Evolutionary conservation across 2,888 invertebrate species (phyloP).

Genomic region (Drosophila helvetica): DNA sequence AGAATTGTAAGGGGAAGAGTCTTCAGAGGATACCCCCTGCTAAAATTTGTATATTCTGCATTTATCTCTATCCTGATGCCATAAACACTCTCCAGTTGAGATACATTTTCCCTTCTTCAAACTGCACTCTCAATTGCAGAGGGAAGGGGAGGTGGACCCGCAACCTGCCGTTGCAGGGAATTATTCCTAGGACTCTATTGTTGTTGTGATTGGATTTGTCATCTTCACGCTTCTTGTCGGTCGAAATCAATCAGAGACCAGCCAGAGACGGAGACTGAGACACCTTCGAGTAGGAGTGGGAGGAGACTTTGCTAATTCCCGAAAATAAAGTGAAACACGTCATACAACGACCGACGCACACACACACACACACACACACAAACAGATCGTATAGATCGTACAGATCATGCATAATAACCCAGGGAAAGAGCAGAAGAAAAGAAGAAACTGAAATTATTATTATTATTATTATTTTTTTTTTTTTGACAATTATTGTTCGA

Average conservation of each 20-base stretch:
- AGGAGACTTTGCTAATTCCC: constrained; percentile 68
- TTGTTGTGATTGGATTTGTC: constrained; percentile 50
- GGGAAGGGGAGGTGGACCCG: constrained; percentile 20
- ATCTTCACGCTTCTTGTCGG: constrained; percentile 47
- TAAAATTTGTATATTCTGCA: too few relatives aligned
- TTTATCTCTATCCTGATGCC: too few relatives aligned
- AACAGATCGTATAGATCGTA: neutral
- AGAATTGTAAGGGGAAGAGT: too few relatives aligned
- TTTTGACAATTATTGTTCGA: constrained; percentile 78
- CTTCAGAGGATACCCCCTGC: too few relatives aligned
- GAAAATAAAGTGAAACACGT: constrained; percentile 60
- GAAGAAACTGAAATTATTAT: constrained; percentile 31
- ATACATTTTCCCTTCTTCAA: too few relatives aligned
- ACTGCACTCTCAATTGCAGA: too few relatives aligned
- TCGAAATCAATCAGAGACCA: constrained; percentile 43
- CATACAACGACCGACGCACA: constrained; percentile 29
- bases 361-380: neutral
- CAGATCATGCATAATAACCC: constrained; percentile 58
- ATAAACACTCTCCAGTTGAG: too few relatives aligned
- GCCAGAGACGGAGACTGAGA: neutral
- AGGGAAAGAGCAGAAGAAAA: constrained; percentile 17
- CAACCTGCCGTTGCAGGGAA: constrained; percentile 15
- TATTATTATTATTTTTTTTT: constrained; percentile 8
- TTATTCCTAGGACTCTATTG: constrained; percentile 23
- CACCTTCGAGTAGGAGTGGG: constrained; percentile 11